Evolutionary conservation across 2,797 vertebrate genomes (phyloP), one percentile per base, ranked within the genome.

Genomic region (Pempheris klunzingeri): DNA sequence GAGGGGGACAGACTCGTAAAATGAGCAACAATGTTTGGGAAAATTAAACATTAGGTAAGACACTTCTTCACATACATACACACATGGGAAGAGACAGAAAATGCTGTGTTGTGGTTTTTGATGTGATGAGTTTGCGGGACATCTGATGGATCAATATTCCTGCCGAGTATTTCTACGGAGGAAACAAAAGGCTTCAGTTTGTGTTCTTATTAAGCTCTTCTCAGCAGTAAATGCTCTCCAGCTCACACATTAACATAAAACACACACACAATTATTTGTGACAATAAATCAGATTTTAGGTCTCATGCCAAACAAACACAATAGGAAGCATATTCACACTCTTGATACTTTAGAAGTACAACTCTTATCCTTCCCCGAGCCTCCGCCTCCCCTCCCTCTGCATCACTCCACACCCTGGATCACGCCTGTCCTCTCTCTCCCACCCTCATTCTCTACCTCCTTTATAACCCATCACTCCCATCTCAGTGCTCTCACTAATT

Each of bases 21-120:
- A 95, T 92, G 90, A 94, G 93, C 90, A 93, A 95, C 94, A 95
- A 96, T 94, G 93, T 96, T 96, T 96, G 95, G 95, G 95, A 96
- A 96, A 96, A 95, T 95, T 95, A 96, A 95, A 96, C 94, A 96
- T 94, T 94, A 94, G 93, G 90, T 94, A 94, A 94, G 91, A 83
- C 79, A 63, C 81, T 79, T 90, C 92, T 92, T 93, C 91, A 87
- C 87, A 87, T 90, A 79, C 71, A 62, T 63, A 38, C 60, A 69
- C 44, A 71, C 62, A 28, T 38, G 57, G 3, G 38, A 66, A 54
- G 64, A 78, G 52, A 44, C 58, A 62, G 60, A 78, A 32, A 82
- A 61, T 60, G 87, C 79, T 60, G 81, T 44, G 74, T 87, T 77
- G 77, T 55, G 38, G 58, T 83, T 80, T 74, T 54, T 58, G 32